Base-by-base conservation (phyloP, 2,113 vertebrate genomes). In the Oreochromis spilurus region DNA sequence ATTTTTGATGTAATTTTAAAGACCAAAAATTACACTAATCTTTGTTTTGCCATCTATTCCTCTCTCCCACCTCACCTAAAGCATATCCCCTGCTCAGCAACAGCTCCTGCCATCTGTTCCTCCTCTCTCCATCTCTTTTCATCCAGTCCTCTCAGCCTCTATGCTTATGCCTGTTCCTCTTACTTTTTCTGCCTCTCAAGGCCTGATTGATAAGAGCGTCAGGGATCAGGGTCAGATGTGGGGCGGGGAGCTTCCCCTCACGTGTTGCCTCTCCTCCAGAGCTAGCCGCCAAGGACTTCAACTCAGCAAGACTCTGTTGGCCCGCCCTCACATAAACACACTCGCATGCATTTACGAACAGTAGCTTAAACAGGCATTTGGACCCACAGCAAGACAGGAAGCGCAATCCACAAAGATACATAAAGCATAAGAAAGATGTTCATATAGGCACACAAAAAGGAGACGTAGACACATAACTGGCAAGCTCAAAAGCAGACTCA, bases 221-320 rank as follows among this genome's bases (percentile, higher is more conserved):
- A 65, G 31, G 34, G 34, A 19, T 65, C 60, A 78, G 86, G 88
- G 91, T 91, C 88, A 90, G 57, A 87, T 83, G 72, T 84, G 86
- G 86, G 83, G 82, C 75, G 45, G 57, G 83, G 92, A 91, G 67
- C 83, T 67, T 87, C 86, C 86, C 87, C 82, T 90, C 89, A 91
- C 77, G 58, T 87, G 88, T 86, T 50, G 40, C 81, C 62, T 81
- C 89, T 84, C 81, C 83, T 88, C 75, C 80, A 79, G 29, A 75
- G 38, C 82, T 13, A 19, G n/a, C 79, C 50, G 19, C 43, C 80
- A 79, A 67, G 60, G 70, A 88, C 24, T 38, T 89, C 83, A 79
- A 53, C 50, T 89, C 83, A 79, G 58, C 50, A 55, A 38, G 45
- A 40, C 60, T 62, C 54, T 53, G 29, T 81, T 78, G 78, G 67